Base-by-base conservation (phyloP, 2,888 invertebrate species). In the Rhabditoides inermis region DNA sequence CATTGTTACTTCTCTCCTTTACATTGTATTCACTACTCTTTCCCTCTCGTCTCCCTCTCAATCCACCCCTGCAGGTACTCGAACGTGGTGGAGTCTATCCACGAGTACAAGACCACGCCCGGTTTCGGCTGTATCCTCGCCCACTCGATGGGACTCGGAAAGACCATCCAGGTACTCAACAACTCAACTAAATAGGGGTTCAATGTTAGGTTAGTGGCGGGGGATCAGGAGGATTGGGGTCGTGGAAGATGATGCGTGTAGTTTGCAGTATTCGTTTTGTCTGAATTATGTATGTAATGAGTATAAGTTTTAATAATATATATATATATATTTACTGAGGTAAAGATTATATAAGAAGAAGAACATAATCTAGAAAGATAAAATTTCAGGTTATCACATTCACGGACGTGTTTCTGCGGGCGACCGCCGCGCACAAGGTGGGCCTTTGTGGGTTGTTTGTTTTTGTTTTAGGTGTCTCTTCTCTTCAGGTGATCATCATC, bases 111-210 rank as follows among this genome's bases (percentile, higher is more conserved):
- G 51, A 86, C 84, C 18, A 88, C 88, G 0, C 78, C 80, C 54
- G 94, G 95, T 12, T 92, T 95, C 78, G 98, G 98, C 15, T 98
- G 95, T 77, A 94, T 98, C 70, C 81, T 98, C 49, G 95, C 95
- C 0, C 81, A 66, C 81, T 91, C 91, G 41, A 98, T 98, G 98
- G 98, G 98, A 1, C 82, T 98, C 27, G 98, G 98, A n/a, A 98
- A 98, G 81, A 98, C 95, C 0, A 81, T 98, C 53, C 81, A 82
- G 69, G 70, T 73, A 32, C 5, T 22, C 15, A 18, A 32, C 25
- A 10, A 22, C 12, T 12, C 5, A 15, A 12, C 18, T 15, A 40
- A 40, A 40, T 10, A 40, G n/a, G 7, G 40, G 15, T 18, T n/a
- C 18, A 4, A 22, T 10, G 18, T 49, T 51, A 36, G 22, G 36